Evolutionary conservation across 2,888 invertebrate genomes (phyloP).

Genomic region (Synergus itoensis): DNA sequence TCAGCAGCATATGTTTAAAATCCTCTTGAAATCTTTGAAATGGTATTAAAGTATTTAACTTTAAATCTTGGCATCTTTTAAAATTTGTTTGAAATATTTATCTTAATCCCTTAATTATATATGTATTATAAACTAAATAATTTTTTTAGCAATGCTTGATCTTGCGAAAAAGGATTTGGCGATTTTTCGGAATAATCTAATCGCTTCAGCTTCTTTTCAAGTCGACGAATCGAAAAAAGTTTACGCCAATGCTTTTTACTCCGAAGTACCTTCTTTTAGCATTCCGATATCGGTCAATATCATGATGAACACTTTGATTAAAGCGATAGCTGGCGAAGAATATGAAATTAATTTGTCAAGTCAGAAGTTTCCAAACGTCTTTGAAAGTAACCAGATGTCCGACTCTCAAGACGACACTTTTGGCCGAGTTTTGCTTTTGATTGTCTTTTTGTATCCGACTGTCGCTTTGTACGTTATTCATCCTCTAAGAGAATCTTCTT

Average conservation of each 20-base stretch:
- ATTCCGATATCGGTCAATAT: slow-evolving; percentile 80
- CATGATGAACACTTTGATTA: slow-evolving; percentile 78
- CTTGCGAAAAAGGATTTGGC: slow-evolving; percentile 72
- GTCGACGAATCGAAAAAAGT: slow-evolving; percentile 56
- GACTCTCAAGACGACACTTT: slow-evolving; percentile 53
- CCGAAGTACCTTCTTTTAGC: slow-evolving; percentile 80
- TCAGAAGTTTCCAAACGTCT: slow-evolving; percentile 65
- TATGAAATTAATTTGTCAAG: slow-evolving; percentile 64
- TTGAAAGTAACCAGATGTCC: slow-evolving; percentile 43
- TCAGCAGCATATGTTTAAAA: too few relatives aligned
- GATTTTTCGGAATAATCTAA: slow-evolving; percentile 78
- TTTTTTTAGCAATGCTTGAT: slow-evolving; percentile 77
- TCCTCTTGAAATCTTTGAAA: slow-evolving; percentile 6
- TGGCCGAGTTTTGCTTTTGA: slow-evolving; percentile 60
- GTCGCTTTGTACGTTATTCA: slow-evolving; percentile 80
- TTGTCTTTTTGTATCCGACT: slow-evolving; percentile 62
- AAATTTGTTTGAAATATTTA: too few relatives aligned
- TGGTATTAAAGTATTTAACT: too few relatives aligned
- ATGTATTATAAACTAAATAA: neutral
- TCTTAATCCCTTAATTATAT: neutral
- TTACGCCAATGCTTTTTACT: slow-evolving; percentile 78
- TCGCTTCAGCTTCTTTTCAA: slow-evolving; percentile 79
- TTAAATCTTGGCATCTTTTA: too few relatives aligned
- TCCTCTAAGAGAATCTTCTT: slow-evolving; percentile 82
- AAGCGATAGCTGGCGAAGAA: slow-evolving; percentile 61